phyloP scores from a whole-genome alignment of 2,888 invertebrate species.

The Drosophila neonasuta region DNA sequence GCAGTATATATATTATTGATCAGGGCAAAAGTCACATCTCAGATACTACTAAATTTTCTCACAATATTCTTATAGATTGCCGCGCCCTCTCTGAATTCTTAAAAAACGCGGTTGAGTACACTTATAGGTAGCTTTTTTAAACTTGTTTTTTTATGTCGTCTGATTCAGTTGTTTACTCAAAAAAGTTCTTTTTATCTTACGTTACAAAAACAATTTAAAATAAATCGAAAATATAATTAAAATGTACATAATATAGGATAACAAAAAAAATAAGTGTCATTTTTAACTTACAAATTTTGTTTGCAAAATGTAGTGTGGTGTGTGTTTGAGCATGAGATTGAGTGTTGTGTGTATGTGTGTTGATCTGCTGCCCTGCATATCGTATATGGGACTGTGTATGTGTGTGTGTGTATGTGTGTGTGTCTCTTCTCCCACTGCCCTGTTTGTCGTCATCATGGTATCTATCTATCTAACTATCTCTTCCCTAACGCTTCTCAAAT shows the following conservation, averaged over 20 bases:
- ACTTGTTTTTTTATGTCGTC: neutral
- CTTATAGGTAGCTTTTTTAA: neutral
- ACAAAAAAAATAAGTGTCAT: neutral
- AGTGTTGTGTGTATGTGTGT: neutral
- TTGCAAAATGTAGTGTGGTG: constrained; percentile 5
- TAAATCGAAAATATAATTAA: constrained; percentile 12
- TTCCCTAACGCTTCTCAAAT: constrained; percentile 11
- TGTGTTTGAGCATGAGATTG: neutral
- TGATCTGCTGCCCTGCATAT: neutral
- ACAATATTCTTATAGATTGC: too few species aligned
- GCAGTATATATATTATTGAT: too few species aligned
- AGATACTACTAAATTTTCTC: too few species aligned
- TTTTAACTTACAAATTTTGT: constrained; percentile 34
- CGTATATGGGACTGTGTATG: neutral
- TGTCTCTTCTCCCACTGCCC: neutral
- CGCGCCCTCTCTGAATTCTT: too few species aligned
- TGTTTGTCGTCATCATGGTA: neutral
- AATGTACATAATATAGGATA: constrained; percentile 6
- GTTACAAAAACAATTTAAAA: constrained; percentile 4
- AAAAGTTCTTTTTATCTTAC: constrained; percentile 13
- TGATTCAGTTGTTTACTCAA: constrained; percentile 7
- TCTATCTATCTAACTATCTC: neutral
- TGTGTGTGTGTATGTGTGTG: constrained; percentile 2
- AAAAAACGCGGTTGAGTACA: neutral
- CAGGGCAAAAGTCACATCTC: too few species aligned